Conservation (phyloP, 2,888 invertebrate genomes). For the Oasisia sp. region DNA sequence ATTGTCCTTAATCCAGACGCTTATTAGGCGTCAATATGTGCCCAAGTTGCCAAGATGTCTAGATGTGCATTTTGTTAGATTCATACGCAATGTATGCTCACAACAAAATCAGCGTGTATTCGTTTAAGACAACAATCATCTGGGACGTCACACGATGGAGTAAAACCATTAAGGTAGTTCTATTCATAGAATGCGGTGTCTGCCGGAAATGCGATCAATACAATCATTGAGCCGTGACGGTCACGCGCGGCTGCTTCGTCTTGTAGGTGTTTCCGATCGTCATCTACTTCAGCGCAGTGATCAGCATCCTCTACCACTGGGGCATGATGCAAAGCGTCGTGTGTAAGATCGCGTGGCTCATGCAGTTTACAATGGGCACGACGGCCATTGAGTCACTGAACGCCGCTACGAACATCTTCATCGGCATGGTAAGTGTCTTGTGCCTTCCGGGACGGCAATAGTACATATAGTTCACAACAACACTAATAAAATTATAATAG, state of each 20-base stretch:
- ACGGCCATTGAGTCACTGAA: conserved; percentile 87
- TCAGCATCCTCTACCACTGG: conserved; percentile 86
- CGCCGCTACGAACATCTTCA: conserved; percentile 89
- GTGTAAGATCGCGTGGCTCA: conserved; percentile 78
- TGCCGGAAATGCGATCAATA: background rate
- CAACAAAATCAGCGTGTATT: too few species aligned
- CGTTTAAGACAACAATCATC: too few species aligned
- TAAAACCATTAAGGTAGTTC: background rate
- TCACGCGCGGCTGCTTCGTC: background rate
- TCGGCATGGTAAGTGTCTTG: conserved; percentile 80
- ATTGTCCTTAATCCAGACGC: too few species aligned
- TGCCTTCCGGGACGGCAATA: too few species aligned
- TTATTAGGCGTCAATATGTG: too few species aligned
- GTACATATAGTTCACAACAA: too few species aligned
- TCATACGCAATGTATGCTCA: too few species aligned
- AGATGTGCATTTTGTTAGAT: too few species aligned
- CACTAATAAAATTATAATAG: too few species aligned
- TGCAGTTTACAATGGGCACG: conserved; percentile 77
- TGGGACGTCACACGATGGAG: too few species aligned
- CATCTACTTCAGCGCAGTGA: conserved; percentile 90
- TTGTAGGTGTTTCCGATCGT: conserved; percentile 80
- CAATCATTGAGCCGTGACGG: background rate
- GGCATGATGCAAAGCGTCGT: conserved; percentile 88
- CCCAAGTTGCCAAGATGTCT: too few species aligned
- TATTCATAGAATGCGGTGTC: background rate